Evolutionary conservation across 1,140 invertebrate species (phyloP), one percentile per base, ranked within the genome.

Genomic region (Polypedilum vanderplanki): DNA sequence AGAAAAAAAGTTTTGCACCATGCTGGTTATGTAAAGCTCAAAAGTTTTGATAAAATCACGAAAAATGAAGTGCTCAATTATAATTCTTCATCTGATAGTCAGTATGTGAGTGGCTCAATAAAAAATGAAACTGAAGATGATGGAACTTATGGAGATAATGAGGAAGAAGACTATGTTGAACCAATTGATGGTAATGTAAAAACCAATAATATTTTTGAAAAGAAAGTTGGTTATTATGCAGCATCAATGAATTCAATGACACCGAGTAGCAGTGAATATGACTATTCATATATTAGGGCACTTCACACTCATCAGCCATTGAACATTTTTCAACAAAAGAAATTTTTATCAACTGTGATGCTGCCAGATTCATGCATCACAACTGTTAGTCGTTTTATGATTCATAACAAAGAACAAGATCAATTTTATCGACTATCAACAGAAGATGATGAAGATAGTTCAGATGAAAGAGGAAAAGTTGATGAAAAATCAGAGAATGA

Each of bases 1-100:
- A 70, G 20, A 18, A 70, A 70, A 10, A 18, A 22, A 20, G 65
- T 70, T 9, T 3, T 70, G 7, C 65, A 70, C 10, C 65, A 70
- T 70, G 65, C 79, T 88, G 87, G 87, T n/a, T 88, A 85, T 75
- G 83, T 87, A 3, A 84, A 85, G 75, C 80, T 88, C 15, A 85
- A 84, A 76, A 70, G 65, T 70, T 70, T 17, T 22, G 65, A 70
- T 8, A 70, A 77, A 76, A 64, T 18, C 74, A 57, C 73, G 70
- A 78, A 74, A 75, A 75, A 77, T 41, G 77, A 79, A 65, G 74
- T 75, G 17, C 9, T 70, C 9, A 70, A 18, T 70, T 70, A 70
- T 10, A 22, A 70, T 70, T 70, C 20, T 18, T 70, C 65, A 70
- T 70, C 65, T 8, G 81, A 0, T 76, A 82, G 1, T 79, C 78